Evolutionary conservation across 2,888 invertebrate species (phyloP), one percentile per base, ranked within the genome.

Genomic region (Chrysolina haemoptera): DNA sequence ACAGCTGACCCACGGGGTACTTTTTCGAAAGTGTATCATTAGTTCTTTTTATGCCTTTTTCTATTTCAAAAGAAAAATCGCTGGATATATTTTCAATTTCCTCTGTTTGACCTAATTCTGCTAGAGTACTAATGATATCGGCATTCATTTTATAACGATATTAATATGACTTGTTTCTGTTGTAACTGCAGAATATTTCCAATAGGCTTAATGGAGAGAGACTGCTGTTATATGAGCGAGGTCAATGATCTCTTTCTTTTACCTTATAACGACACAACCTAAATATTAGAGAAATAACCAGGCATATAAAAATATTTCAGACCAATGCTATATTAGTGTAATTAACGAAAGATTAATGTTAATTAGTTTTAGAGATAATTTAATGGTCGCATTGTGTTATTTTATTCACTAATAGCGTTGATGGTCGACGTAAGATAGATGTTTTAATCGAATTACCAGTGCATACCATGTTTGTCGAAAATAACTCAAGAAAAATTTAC

Each of bases 261-360:
- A 66, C 66, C 66, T 66, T 35, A 66, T 50, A 48, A 27, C 50
- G 48, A 50, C 48, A 50, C 66, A 50, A 66, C 35, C 66, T 66
- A 5, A 66, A 66, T 66, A 66, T 66, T 66, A 66, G 50, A 50
- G 27, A 66, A n/a, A n/a, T n/a, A n/a, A 66, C 66, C 16, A n/a
- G 6, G 50, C 22, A 16, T 46, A 65, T 27, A 48, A 43, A 65
- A 65, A 50, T 66, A 66, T 35, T 66, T 66, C 66, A 35, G 50
- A 48, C 18, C 5, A 14, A 22, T 22, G 59, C 6, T 59, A 14
- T n/a, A n/a, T 35, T 53, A 53, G 53, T 27, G 27, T 59, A 59
- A 59, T 59, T 59, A 35, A 59, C 59, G 22, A n/a, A 27, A 53
- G 53, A 53, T 53, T 53, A 20, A 53, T 53, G 20, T 4, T 53